phyloP scores from a whole-genome alignment of 2,113 vertebrate species.

The Peromyscus polionotus region DNA sequence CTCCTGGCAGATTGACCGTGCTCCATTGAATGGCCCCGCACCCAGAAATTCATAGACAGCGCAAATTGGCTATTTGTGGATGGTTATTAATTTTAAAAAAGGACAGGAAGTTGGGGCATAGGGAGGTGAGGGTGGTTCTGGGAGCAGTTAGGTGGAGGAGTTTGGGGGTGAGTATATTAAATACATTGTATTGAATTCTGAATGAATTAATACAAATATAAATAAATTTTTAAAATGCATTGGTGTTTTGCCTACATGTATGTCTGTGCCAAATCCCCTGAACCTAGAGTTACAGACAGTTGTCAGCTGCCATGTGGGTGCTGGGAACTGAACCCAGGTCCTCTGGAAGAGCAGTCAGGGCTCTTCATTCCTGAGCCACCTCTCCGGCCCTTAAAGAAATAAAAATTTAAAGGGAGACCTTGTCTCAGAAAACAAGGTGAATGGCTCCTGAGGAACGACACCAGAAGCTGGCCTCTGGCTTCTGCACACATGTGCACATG shows the following conservation, averaged over 20 bases:
- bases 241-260: not conserved
- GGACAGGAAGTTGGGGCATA: not conserved
- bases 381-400: not conserved
- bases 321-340: not conserved
- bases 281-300: not conserved
- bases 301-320: not conserved
- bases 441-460: not conserved
- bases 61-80: not conserved
- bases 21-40: not conserved
- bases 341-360: not conserved
- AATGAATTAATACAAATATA: not conserved
- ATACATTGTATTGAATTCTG: not conserved
- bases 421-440: not conserved
- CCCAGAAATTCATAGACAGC: not conserved
- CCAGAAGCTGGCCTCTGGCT: not conserved
- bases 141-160: not conserved
- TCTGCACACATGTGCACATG: not conserved
- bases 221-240: not conserved
- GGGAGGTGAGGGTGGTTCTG: not conserved
- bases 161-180: not conserved
- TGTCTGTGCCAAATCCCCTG: not conserved
- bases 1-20: not conserved
- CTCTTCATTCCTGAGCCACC: not conserved
- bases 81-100: not conserved
- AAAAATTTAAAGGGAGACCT: not conserved